Conservation (phyloP, 2,888 invertebrate species). For the Ctenicera cuprea region DNA sequence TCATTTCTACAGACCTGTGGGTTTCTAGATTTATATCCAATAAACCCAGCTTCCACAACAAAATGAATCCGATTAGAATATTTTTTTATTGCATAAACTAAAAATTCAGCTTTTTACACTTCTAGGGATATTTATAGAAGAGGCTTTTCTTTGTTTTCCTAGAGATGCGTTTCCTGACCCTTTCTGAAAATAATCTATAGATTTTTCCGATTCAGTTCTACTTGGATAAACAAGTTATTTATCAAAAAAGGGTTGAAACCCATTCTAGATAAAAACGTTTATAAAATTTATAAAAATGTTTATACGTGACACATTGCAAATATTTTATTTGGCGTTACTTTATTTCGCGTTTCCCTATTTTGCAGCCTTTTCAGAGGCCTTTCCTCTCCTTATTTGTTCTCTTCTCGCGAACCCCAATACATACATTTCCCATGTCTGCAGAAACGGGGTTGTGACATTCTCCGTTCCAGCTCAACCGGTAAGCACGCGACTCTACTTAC, state of each 20-base stretch:
- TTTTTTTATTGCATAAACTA: neutral
- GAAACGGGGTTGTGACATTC: slow-evolving; percentile 53
- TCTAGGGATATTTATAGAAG: too few species aligned
- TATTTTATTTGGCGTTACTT: slow-evolving; percentile 44
- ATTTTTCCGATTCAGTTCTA: too few species aligned
- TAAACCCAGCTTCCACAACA: slow-evolving; percentile 9
- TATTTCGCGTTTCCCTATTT: slow-evolving; percentile 38
- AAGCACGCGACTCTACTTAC: slow-evolving; percentile 53
- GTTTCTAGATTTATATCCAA: slow-evolving; percentile 34
- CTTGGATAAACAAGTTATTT: too few species aligned
- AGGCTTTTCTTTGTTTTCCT: too few species aligned
- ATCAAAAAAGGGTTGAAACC: too few species aligned
- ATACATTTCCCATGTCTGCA: slow-evolving; percentile 52
- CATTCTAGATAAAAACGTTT: slow-evolving; percentile 1
- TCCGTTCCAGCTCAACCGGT: slow-evolving; percentile 50
- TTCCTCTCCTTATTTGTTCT: slow-evolving; percentile 42
- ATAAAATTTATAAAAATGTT: slow-evolving; percentile 23
- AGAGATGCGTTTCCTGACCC: too few species aligned
- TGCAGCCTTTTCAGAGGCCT: slow-evolving; percentile 25
- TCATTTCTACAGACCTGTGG: slow-evolving; percentile 35
- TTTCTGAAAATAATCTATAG: too few species aligned
- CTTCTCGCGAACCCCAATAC: slow-evolving; percentile 47
- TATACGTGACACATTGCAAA: slow-evolving; percentile 39
- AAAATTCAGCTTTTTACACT: too few species aligned
- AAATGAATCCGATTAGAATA: slow-evolving; percentile 26